Base-by-base conservation (phyloP, 2,888 invertebrate species). In the Euzetes globulus region DNA sequence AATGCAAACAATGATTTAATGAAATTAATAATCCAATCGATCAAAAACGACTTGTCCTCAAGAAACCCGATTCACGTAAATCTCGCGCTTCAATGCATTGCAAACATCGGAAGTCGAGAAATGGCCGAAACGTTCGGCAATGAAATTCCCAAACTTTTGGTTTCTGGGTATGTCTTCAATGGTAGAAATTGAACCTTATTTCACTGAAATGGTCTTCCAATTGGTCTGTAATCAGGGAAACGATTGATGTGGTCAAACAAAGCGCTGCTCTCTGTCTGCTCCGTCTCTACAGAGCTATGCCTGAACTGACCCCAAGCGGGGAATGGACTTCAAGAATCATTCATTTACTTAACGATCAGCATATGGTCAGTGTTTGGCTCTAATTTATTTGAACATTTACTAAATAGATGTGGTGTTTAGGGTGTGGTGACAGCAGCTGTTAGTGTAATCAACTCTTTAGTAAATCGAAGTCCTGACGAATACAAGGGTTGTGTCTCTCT, bases 111-210 rank as follows among this genome's bases (percentile, higher is more conserved):
- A 75, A 96, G 95, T 83, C 91, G 93, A 81, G 99, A 99, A 83
- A 99, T 99, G 99, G 98, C 97, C n/a, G 98, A 99, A 84, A 96
- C 96, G 65, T 97, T 99, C 85, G 93, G 94, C 73, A 91, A 91
- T 80, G 99, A 99, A 84, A 96, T 99, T 83, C 99, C 99, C 77
- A 97, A 96, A 84, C 87, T 99, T 73, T 88, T 99, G 78, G 97
- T 99, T 50, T 98, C 98, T 76, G 98, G 95, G 33, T 33, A 33
- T 6, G 33, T 33, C 4, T 33, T 33, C 33, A n/a, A n/a, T n/a
- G n/a, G n/a, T n/a, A n/a, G n/a, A n/a, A n/a, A n/a, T n/a, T n/a
- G 33, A 33, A 33, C 33, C 9, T 33, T 33, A 33, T n/a, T n/a
- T n/a, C n/a, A 33, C 33, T 33, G 5, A 33, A 33, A 6, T 33